Conservation (phyloP, 2,888 invertebrate genomes). For the Pediacus dermestoides region DNA sequence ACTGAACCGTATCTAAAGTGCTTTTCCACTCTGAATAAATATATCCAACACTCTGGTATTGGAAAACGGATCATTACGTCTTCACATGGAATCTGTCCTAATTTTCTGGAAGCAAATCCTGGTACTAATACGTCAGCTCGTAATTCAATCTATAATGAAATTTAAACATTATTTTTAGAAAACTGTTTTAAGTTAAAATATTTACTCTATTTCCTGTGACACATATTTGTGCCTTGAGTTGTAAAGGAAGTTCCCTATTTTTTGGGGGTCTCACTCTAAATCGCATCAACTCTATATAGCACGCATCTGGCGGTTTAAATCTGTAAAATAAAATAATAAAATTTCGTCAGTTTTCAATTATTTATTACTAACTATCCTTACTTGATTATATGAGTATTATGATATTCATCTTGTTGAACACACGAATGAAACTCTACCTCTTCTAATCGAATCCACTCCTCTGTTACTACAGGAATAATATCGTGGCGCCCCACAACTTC, state of each 20-base stretch:
- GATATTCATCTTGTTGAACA: conserved; percentile 88
- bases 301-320: conserved; percentile 96
- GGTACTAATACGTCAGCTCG: conserved; percentile 94
- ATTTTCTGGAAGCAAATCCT: conserved; percentile 91
- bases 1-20: conserved; percentile 97
- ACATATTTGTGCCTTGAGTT: conserved; percentile 86
- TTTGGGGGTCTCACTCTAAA: conserved; percentile 93
- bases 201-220: conserved; percentile 77
- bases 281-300: conserved; percentile 93
- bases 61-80: conserved; percentile 96
- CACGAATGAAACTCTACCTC: conserved; percentile 91
- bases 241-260: conserved; percentile 94
- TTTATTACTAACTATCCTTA: conserved; percentile 43
- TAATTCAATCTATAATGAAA: conserved; percentile 77
- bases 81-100: conserved; percentile 95
- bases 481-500: conserved; percentile 99
- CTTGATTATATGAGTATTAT: conserved; percentile 80
- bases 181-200: conserved; percentile 4
- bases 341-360: background rate
- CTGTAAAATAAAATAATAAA: conserved; percentile 50
- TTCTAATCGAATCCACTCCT: conserved; percentile 98
- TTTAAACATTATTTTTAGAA: no score
- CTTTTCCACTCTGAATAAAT: conserved; percentile 96
- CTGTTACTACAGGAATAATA: conserved; percentile 97
- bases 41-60: conserved; percentile 99